A percentile compares a stretch with the other conserved stretches of the same genome.
Conservation (phyloP, 2,888 invertebrate species). For the Fragum sueziense region DNA sequence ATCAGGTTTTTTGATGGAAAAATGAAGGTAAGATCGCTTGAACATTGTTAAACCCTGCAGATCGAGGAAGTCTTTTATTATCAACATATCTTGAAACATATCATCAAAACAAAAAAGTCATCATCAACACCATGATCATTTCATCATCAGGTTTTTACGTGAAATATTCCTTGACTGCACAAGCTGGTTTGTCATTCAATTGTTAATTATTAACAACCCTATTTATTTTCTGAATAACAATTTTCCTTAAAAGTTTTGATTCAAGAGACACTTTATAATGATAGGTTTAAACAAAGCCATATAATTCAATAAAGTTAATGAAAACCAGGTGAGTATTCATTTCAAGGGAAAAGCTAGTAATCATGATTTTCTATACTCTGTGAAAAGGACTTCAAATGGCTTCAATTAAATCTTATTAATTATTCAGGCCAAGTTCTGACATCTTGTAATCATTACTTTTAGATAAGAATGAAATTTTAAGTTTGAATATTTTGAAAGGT, state of each 20-base stretch:
- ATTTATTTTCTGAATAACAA: constrained; percentile 25
- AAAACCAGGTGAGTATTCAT: constrained; percentile 2
- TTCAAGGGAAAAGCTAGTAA: too few relatives aligned
- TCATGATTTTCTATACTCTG: too few relatives aligned
- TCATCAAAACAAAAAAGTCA: constrained; percentile 12
- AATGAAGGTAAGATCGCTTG: constrained; percentile 62
- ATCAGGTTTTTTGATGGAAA: constrained; percentile 65
- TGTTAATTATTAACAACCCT: constrained; percentile 7
- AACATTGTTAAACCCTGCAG: constrained; percentile 65
- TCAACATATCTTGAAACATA: constrained; percentile 57
- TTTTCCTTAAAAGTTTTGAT: background rate
- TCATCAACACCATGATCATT: constrained; percentile 33
- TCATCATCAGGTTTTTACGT: constrained; percentile 21
- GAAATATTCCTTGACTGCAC: background rate
- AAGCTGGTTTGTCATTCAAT: background rate
- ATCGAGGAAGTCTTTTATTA: constrained; percentile 57
- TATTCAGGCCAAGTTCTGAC: too few relatives aligned
- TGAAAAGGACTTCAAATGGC: too few relatives aligned
- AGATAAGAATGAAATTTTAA: too few relatives aligned
- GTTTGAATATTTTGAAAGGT: too few relatives aligned
- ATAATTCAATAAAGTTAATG: background rate
- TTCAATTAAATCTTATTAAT: too few relatives aligned
- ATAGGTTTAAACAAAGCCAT: background rate
- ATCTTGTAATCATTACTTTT: too few relatives aligned
- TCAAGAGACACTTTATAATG: background rate